Base-by-base conservation (phyloP, 2,113 vertebrate genomes). In the Hippocampus comes region DNA sequence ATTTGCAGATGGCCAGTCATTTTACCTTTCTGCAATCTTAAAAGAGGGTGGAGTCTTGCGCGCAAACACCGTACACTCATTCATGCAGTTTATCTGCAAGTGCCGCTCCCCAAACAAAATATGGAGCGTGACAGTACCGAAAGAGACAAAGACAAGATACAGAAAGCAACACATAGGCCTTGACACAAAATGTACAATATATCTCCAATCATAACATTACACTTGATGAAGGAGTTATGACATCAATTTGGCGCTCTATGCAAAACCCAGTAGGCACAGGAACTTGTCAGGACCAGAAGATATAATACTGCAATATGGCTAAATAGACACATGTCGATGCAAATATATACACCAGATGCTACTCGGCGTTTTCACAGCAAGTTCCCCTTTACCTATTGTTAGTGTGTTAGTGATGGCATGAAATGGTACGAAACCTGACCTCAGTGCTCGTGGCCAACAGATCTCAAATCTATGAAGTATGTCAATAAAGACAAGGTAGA, bases 231-330 rank as follows among this genome's bases (percentile, higher is more conserved):
- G 82, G 88, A 86, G 79, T 86, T 74, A 86, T 85, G 81, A 89
- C 82, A 86, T 89, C 86, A 82, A 84, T 90, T 89, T 90, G 89
- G 83, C 84, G 89, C 84, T 84, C 88, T 84, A 84, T 87, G 84
- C 83, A 88, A 82, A 91, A 57, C 78, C 81, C 84, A 87, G 90
- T 88, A 91, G 90, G 89, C 90, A 93, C 89, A 89, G 79, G 82
- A 88, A 91, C 85, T 74, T 77, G 88, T 78, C 83, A 84, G 86
- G 85, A 82, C 86, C 89, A 82, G 84, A 86, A 86, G 81, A 82
- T 90, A 89, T 92, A 92, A 92, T 90, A 92, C 91, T 92, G 92
- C 90, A 90, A 82, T 89, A 90, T 91, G 89, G 89, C 87, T 91
- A 91, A 88, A 92, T 90, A 91, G 89, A 86, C 89, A 88, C 74